These are phyloP conservation scores for Ailurus styani DNA, from an alignment of 2,113 vertebrate genomes.

Conservation along the genomic window DNA sequence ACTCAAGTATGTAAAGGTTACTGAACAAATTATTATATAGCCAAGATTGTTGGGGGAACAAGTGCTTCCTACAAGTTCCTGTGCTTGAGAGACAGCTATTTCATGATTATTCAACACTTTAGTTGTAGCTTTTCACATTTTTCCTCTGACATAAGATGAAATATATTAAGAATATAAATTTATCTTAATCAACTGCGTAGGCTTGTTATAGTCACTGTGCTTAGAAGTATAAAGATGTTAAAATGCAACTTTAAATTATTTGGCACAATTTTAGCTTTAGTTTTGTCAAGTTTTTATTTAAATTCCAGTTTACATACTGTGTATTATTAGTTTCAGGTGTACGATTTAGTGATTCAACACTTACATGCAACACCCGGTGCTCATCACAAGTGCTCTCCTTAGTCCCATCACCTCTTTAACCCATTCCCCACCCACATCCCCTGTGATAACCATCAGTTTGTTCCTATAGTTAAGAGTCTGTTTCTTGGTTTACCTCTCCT, in stretches of 20 bases:
- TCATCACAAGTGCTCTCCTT: background rate
- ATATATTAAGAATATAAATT: background rate
- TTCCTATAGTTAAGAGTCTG: background rate
- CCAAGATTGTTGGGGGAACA: background rate
- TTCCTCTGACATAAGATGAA: background rate
- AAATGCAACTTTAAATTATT: background rate
- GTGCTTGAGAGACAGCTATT: background rate
- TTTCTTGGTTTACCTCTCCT: background rate
- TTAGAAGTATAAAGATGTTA: background rate
- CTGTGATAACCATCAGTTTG: background rate
- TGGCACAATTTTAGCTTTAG: background rate
- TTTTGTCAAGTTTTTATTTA: background rate
- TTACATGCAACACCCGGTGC: background rate
- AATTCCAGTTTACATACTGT: background rate
- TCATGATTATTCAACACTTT: background rate
- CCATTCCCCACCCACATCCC: background rate
- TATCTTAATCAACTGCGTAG: background rate
- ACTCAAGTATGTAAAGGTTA: background rate
- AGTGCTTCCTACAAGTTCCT: background rate
- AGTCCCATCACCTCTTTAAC: background rate
- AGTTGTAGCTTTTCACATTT: background rate
- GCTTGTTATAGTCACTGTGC: background rate
- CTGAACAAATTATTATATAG: background rate
- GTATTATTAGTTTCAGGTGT: background rate
- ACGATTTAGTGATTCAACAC: background rate